Conservation (phyloP, 2,113 vertebrate species). For the Empidonax alnorum region DNA sequence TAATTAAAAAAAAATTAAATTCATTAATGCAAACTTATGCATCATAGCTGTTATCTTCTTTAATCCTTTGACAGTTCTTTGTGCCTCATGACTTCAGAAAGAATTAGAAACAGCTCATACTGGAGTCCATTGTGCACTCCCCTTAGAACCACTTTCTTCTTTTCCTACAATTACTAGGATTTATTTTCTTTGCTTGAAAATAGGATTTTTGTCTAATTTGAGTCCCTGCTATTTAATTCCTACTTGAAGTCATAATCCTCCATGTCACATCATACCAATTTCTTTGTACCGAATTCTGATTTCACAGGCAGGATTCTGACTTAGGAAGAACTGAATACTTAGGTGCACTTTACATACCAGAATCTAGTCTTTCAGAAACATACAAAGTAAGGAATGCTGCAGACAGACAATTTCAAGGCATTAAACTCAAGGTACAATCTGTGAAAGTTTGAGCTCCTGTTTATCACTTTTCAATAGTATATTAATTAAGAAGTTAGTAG, state of each 20-base stretch:
- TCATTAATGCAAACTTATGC: neutral
- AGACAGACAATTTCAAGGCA: neutral
- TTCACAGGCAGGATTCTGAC: slow-evolving; percentile 55
- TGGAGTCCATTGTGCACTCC: neutral
- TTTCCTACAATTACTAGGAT: slow-evolving; percentile 44
- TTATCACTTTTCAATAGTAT: neutral
- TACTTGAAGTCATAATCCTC: slow-evolving; percentile 60
- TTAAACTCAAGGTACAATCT: neutral
- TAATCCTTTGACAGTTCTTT: slow-evolving; percentile 5
- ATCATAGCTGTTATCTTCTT: neutral
- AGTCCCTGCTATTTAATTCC: slow-evolving; percentile 49
- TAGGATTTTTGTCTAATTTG: slow-evolving; percentile 33
- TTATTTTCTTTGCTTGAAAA: slow-evolving; percentile 54
- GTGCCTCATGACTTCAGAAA: neutral
- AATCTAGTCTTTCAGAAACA: neutral
- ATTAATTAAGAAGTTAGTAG: neutral
- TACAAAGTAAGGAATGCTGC: neutral
- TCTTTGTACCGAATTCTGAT: slow-evolving; percentile 51
- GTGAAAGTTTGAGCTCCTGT: neutral
- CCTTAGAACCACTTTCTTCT: slow-evolving; percentile 4
- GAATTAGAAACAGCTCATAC: slow-evolving; percentile 32
- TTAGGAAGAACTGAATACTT: slow-evolving; percentile 30
- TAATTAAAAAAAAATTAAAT: neutral
- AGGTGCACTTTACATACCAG: neutral
- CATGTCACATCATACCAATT: slow-evolving; percentile 47